A percentile compares a stretch with the other conserved stretches of the same genome.
phyloP scores from a whole-genome alignment of 2,888 invertebrate species.

The Ptycholaimellus sp. region DNA sequence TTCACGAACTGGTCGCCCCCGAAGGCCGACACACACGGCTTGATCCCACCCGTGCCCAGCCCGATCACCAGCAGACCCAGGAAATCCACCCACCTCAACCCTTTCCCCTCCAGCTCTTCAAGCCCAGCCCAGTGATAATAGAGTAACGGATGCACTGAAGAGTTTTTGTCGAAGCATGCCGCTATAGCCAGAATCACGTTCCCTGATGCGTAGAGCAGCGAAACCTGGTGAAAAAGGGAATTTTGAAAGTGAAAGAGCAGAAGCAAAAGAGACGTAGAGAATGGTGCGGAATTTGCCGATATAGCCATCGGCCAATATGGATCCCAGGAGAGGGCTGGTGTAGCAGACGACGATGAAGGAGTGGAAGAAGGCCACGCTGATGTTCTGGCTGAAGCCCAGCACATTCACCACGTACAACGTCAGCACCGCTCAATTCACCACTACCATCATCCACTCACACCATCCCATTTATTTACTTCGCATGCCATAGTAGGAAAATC shows the following conservation, averaged over 20 bases:
- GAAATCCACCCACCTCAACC: constrained; percentile 13
- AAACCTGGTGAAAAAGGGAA: constrained; percentile 41
- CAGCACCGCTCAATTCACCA: constrained; percentile 49
- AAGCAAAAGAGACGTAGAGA: background rate
- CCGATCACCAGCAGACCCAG: constrained; percentile 28
- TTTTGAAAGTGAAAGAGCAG: too few species aligned
- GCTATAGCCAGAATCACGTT: constrained; percentile 45
- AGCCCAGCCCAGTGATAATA: too few species aligned
- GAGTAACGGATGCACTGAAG: constrained; percentile 15
- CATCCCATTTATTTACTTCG: constrained; percentile 47
- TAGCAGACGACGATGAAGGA: constrained; percentile 65
- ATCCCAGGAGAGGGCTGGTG: constrained; percentile 65
- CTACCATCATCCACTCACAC: background rate
- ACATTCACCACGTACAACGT: constrained; percentile 59
- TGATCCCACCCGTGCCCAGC: constrained; percentile 33
- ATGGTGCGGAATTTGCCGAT: constrained; percentile 54
- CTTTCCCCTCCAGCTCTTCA: too few species aligned
- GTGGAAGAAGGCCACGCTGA: constrained; percentile 65
- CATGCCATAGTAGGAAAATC: constrained; percentile 88
- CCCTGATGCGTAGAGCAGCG: constrained; percentile 61
- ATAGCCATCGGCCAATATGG: constrained; percentile 72
- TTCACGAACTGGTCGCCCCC: constrained; percentile 32
- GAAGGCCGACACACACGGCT: constrained; percentile 33
- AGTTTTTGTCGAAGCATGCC: constrained; percentile 24
- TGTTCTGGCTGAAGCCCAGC: constrained; percentile 44